phyloP scores from a whole-genome alignment of 2,888 invertebrate species.

The Coenonympha arcania region DNA sequence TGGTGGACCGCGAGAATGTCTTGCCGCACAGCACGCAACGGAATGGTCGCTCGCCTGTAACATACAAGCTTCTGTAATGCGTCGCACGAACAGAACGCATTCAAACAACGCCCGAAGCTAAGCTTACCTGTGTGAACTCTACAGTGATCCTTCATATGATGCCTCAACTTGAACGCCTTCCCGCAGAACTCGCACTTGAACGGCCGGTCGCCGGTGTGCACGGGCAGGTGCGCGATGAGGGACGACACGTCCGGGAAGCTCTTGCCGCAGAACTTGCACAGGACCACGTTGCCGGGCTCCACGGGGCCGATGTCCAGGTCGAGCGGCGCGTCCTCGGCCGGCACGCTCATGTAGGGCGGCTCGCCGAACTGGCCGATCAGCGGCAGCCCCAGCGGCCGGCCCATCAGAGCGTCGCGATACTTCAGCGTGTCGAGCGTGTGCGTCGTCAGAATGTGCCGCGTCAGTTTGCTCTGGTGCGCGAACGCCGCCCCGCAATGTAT shows the following conservation, averaged over 20 bases:
- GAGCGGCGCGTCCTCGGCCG: constrained; percentile 76
- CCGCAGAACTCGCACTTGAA: constrained; percentile 96
- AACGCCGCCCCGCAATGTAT: constrained; percentile 92
- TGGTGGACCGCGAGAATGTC: constrained; percentile 91
- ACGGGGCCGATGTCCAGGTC: constrained; percentile 73
- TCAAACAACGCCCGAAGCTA: no score
- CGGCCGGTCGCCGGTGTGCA: constrained; percentile 91
- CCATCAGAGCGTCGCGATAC: constrained; percentile 81
- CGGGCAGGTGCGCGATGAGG: constrained; percentile 88
- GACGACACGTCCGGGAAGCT: constrained; percentile 93
- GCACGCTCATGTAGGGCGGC: constrained; percentile 63
- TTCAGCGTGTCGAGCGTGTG: constrained; percentile 91
- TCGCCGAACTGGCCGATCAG: constrained; percentile 67
- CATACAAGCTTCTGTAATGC: not conserved
- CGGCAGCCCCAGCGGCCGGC: constrained; percentile 55
- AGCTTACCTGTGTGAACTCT: constrained; percentile 88
- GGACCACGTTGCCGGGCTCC: constrained; percentile 83
- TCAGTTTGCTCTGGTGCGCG: constrained; percentile 92
- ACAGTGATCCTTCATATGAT: constrained; percentile 96
- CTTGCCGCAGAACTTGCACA: constrained; percentile 95
- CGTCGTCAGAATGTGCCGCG: constrained; percentile 90
- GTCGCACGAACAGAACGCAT: no score
- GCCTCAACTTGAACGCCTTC: constrained; percentile 92
- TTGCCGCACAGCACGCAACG: constrained; percentile 91
- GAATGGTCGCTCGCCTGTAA: constrained; percentile 86